These are phyloP conservation scores for Phaetusa simplex DNA, from an alignment of 2,113 vertebrate species.

Conservation along the genomic window DNA sequence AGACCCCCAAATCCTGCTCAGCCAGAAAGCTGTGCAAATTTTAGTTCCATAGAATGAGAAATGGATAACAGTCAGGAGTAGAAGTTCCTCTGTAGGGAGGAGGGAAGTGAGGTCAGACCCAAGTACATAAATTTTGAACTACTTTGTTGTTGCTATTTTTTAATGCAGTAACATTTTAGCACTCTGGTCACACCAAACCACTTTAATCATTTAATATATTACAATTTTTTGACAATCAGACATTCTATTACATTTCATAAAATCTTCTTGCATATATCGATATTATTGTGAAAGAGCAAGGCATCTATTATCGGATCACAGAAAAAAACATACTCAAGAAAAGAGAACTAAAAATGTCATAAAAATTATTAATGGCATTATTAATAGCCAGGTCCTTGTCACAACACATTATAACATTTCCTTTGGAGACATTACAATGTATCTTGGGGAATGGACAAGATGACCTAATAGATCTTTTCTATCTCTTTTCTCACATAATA, in stretches of 20 bases:
- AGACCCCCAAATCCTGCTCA: background rate
- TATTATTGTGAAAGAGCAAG: background rate
- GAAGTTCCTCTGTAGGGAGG: background rate
- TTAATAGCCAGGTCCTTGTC: conserved; percentile 25
- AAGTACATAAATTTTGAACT: background rate
- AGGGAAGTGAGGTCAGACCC: background rate
- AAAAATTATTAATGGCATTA: conserved; percentile 18
- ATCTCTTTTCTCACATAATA: conserved; percentile 30
- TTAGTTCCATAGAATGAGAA: background rate
- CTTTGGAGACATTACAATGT: background rate
- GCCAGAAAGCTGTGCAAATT: background rate
- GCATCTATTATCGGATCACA: background rate
- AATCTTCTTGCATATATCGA: background rate
- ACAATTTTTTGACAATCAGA: background rate
- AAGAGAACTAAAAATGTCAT: conserved; percentile 11
- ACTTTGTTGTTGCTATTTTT: background rate
- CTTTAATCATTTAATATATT: background rate
- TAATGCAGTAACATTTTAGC: background rate
- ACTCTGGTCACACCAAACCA: background rate
- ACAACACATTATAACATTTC: conserved; percentile 16
- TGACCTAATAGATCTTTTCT: conserved; percentile 34
- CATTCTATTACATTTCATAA: background rate
- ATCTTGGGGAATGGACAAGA: conserved; percentile 25
- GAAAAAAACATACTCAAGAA: background rate
- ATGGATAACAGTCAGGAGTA: background rate